Evolutionary conservation across 2,888 invertebrate species (phyloP).

Genomic region (Sinelater perroti): DNA sequence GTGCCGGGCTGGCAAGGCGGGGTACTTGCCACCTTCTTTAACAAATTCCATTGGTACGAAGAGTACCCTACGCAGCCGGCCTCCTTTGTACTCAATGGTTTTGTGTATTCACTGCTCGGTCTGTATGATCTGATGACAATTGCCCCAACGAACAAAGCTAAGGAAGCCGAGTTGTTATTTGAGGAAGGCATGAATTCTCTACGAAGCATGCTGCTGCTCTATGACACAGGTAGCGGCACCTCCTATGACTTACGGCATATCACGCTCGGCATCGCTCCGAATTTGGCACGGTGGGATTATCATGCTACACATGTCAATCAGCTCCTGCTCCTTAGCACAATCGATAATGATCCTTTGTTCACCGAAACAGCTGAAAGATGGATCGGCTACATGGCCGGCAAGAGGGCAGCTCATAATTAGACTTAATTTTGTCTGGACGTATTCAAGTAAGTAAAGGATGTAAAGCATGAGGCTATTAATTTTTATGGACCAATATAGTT

Average conservation of each 20-base stretch:
- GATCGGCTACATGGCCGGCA: slow-evolving; percentile 96
- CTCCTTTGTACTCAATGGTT: slow-evolving; percentile 96
- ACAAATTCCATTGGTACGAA: slow-evolving; percentile 93
- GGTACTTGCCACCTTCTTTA: slow-evolving; percentile 85
- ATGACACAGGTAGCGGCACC: slow-evolving; percentile 94
- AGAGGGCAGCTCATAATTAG: slow-evolving; percentile 91
- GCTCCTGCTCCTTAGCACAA: slow-evolving; percentile 83
- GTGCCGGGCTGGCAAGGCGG: slow-evolving; percentile 80
- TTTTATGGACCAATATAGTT: slow-evolving; percentile 22
- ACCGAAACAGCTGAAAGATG: slow-evolving; percentile 87
- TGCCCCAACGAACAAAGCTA: slow-evolving; percentile 74
- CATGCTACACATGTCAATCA: slow-evolving; percentile 99
- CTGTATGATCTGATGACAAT: slow-evolving; percentile 92
- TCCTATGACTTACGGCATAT: slow-evolving; percentile 96
- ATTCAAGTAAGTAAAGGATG: background rate
- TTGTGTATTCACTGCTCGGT: slow-evolving; percentile 96
- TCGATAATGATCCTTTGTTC: slow-evolving; percentile 85
- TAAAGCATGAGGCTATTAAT: slow-evolving; percentile 8
- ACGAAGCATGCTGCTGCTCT: slow-evolving; percentile 86
- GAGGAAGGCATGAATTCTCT: slow-evolving; percentile 87
- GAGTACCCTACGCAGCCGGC: slow-evolving; percentile 97
- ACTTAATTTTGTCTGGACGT: slow-evolving; percentile 3
- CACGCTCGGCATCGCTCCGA: slow-evolving; percentile 87
- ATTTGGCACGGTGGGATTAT: slow-evolving; percentile 98
- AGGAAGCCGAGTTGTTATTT: slow-evolving; percentile 79